Conservation (phyloP, 2,113 vertebrate genomes). For the Antechinus flavipes region DNA sequence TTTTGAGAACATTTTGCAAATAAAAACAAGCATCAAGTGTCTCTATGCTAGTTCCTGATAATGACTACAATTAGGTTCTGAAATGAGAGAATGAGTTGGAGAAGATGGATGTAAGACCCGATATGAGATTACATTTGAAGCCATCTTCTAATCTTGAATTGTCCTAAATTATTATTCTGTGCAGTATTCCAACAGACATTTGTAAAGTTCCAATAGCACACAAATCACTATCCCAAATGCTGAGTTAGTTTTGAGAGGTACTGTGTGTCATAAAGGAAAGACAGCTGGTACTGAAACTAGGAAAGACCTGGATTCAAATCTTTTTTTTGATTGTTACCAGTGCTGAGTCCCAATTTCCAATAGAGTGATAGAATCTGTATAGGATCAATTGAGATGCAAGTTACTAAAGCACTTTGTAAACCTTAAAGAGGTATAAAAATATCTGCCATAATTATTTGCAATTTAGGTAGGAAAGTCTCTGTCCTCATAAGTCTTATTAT, state of each 20-base stretch:
- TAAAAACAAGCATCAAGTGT: not conserved
- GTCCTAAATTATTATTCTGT: not conserved
- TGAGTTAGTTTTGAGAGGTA: not conserved
- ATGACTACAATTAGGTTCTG: not conserved
- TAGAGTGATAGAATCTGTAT: not conserved
- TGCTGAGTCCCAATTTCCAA: not conserved
- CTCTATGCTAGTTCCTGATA: not conserved
- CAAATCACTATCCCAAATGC: not conserved
- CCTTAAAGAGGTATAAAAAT: not conserved
- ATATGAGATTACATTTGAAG: fast-evolving
- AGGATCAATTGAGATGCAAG: not conserved
- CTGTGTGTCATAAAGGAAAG: not conserved
- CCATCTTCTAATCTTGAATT: fast-evolving
- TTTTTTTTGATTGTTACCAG: not conserved
- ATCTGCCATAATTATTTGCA: not conserved
- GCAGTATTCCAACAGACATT: not conserved
- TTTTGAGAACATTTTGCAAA: not conserved
- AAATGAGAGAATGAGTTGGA: not conserved
- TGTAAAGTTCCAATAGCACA: not conserved
- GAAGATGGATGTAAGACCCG: not conserved
- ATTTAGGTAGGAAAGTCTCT: not conserved
- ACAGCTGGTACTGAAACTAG: not conserved
- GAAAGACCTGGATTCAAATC: not conserved
- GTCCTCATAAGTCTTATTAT: not conserved
- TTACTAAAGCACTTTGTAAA: not conserved